Conservation (phyloP, 2,888 invertebrate species). For the Acanthosepion esculentum region DNA sequence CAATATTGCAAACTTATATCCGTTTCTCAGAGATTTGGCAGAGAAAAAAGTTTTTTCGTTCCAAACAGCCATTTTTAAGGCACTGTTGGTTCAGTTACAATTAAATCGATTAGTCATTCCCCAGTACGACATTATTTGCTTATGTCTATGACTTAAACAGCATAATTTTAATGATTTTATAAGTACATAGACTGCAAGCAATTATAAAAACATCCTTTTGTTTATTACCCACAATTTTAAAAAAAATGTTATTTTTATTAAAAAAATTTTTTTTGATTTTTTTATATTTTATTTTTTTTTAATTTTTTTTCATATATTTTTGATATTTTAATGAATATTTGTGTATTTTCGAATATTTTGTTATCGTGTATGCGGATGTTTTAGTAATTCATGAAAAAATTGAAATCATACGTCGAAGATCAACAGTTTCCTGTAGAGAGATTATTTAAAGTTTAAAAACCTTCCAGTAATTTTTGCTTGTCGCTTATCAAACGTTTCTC, state of each 20-base stretch:
- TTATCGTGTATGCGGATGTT: background rate
- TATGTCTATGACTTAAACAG: background rate
- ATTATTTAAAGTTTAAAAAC: background rate
- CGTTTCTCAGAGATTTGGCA: background rate
- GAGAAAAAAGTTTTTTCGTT: background rate
- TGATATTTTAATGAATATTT: background rate
- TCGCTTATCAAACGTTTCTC: background rate
- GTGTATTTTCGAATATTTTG: background rate
- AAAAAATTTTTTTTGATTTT: background rate
- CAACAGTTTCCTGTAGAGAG: background rate
- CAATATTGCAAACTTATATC: slow-evolving; percentile 39
- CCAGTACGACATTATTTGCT: slow-evolving; percentile 14
- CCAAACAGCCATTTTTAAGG: slow-evolving; percentile 44
- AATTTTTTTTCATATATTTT: background rate
- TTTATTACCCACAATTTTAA: background rate
- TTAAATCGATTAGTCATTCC: slow-evolving; percentile 38
- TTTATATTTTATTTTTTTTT: slow-evolving; percentile 43
- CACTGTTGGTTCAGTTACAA: slow-evolving; percentile 40
- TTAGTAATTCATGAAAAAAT: background rate
- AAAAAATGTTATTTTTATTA: background rate
- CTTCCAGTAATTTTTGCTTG: background rate
- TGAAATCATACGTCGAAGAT: background rate
- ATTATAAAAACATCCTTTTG: background rate
- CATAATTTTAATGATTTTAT: background rate
- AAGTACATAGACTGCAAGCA: background rate